These are phyloP conservation scores for Globicephala melas DNA, from an alignment of 2,113 vertebrate genomes.

Conservation along the genomic window DNA sequence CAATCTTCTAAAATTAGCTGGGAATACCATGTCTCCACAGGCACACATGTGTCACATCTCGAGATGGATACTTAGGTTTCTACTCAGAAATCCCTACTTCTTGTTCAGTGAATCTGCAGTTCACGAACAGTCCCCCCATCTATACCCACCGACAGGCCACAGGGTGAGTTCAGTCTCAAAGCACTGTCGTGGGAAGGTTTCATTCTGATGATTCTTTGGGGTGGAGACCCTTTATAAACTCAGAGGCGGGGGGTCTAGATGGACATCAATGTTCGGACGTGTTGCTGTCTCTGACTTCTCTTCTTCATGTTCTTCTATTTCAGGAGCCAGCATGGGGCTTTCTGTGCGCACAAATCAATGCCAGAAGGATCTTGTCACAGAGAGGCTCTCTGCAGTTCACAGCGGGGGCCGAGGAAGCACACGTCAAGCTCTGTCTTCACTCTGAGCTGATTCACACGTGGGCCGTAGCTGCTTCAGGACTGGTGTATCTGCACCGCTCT, in stretches of 20 bases:
- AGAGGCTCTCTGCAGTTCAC: background rate
- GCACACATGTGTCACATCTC: background rate
- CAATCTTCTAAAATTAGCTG: constrained; percentile 23
- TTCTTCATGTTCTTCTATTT: background rate
- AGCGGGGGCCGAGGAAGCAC: background rate
- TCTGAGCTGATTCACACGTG: background rate
- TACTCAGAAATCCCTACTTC: background rate
- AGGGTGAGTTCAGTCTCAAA: background rate
- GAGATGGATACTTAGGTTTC: background rate
- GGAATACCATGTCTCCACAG: background rate
- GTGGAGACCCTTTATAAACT: background rate
- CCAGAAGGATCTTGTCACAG: background rate
- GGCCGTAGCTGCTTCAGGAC: background rate
- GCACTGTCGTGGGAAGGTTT: background rate
- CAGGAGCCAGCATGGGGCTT: background rate
- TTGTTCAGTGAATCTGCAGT: background rate
- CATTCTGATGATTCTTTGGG: background rate
- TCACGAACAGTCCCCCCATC: background rate
- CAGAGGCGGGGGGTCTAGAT: fast-evolving
- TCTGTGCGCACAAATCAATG: background rate
- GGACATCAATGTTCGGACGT: background rate
- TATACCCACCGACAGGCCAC: background rate
- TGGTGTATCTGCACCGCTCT: background rate
- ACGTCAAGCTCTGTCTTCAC: background rate
- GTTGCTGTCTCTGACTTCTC: background rate